A percentile compares a stretch with the other conserved stretches of the same genome.
Evolutionary conservation across 2,888 invertebrate genomes (phyloP).

Genomic region (Lutraria lutraria): DNA sequence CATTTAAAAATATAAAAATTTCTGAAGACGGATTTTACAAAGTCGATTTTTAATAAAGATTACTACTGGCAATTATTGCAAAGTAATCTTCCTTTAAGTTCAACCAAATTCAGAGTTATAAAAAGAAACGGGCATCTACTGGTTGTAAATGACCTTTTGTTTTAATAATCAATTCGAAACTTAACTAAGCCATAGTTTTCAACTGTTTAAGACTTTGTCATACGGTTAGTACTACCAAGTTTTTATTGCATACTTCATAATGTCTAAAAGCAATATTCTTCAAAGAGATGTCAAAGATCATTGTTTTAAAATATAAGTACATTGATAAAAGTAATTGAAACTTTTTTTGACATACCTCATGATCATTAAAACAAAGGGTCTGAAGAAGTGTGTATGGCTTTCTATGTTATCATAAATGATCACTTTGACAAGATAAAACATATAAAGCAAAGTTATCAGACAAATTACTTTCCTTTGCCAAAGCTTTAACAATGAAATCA

Average conservation of each 20-base stretch:
- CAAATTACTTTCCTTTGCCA: constrained; percentile 14
- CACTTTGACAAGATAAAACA: constrained; percentile 28
- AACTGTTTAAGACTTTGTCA: not conserved
- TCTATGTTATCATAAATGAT: constrained; percentile 7
- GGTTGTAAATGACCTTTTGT: too few relatives aligned
- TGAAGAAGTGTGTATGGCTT: not conserved
- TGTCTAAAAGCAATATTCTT: constrained; percentile 17
- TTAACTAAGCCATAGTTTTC: not conserved
- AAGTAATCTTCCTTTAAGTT: too few relatives aligned
- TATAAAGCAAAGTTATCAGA: constrained; percentile 40
- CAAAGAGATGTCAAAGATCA: constrained; percentile 22
- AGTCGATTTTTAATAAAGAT: too few relatives aligned
- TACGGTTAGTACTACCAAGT: not conserved
- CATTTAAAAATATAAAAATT: too few relatives aligned
- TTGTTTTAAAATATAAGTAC: constrained; percentile 15
- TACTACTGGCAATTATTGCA: too few relatives aligned
- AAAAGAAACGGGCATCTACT: too few relatives aligned
- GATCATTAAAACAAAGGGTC: not conserved
- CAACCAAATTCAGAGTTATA: too few relatives aligned
- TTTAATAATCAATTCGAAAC: not conserved
- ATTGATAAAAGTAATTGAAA: not conserved
- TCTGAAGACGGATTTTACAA: too few relatives aligned
- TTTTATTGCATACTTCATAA: not conserved
- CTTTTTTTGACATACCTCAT: not conserved
- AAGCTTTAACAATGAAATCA: not conserved